phyloP scores from a whole-genome alignment of 2,888 invertebrate genomes.

The Synergus japonicus region DNA sequence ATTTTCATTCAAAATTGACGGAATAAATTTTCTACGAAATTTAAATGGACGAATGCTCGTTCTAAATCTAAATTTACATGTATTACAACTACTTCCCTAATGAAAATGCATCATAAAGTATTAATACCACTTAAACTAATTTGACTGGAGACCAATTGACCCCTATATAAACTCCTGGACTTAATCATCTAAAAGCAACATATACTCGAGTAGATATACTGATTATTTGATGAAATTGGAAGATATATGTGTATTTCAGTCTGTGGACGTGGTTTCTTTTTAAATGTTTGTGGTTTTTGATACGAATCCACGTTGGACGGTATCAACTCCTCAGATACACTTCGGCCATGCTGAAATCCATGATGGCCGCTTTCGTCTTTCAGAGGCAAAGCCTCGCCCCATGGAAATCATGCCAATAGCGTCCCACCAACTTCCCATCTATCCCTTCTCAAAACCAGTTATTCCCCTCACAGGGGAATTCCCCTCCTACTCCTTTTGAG shows the following conservation, averaged over 20 bases:
- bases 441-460: constrained; percentile 67
- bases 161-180: not conserved
- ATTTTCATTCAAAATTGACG: too few species aligned
- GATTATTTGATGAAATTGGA: not conserved
- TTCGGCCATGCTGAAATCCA: constrained; percentile 73
- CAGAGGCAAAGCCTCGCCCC: constrained; percentile 65
- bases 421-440: constrained; percentile 61
- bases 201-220: not conserved
- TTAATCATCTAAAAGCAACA: constrained; percentile 15
- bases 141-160: not conserved
- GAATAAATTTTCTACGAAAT: not conserved
- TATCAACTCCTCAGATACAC: constrained; percentile 37
- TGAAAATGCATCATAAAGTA: not conserved
- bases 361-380: constrained; percentile 73
- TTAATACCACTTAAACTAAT: constrained; percentile 5
- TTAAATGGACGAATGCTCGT: not conserved
- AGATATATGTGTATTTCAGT: not conserved
- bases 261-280: not conserved
- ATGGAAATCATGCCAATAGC: constrained; percentile 70
- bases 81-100: not conserved
- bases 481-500: constrained; percentile 48
- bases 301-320: not conserved
- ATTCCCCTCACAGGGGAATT: constrained; percentile 53
- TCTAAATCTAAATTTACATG: not conserved
- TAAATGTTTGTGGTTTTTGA: constrained; percentile 5